A percentile compares a stretch with the other conserved stretches of the same genome.
Conservation (phyloP, 2,888 invertebrate species). For the Fragum sueziense region DNA sequence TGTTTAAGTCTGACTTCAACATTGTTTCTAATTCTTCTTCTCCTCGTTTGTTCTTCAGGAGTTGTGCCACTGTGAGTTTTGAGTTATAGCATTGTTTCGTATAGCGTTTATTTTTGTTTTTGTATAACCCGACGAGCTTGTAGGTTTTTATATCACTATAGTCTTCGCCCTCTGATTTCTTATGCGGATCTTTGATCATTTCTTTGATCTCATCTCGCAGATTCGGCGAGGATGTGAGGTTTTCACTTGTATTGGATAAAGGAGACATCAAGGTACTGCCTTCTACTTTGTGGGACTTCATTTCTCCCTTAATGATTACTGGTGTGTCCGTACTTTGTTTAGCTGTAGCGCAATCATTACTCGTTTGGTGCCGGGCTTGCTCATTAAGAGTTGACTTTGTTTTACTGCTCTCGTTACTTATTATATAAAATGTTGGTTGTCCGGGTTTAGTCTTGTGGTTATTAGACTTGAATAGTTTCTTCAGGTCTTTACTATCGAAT, state of each 20-base stretch:
- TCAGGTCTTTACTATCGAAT: too few species aligned
- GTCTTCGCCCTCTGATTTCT: not conserved
- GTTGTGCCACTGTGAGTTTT: constrained; percentile 10
- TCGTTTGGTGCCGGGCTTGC: not conserved
- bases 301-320: not conserved
- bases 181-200: not conserved
- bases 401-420: not conserved
- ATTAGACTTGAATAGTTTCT: too few species aligned
- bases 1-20: constrained; percentile 16
- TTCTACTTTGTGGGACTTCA: not conserved
- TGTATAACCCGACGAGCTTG: not conserved
- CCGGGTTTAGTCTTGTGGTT: not conserved
- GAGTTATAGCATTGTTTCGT: not conserved
- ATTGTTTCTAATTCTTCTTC: constrained; percentile 2
- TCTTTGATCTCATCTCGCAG: not conserved
- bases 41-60: constrained; percentile 13
- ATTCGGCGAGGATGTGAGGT: not conserved
- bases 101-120: not conserved
- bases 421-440: not conserved
- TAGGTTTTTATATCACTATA: not conserved
- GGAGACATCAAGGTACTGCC: too few species aligned
- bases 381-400: not conserved
- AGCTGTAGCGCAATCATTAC: not conserved
- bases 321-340: not conserved
- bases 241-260: not conserved